Evolutionary conservation across 1,140 invertebrate species (phyloP).

Genomic region (Drosophila ananassae): DNA sequence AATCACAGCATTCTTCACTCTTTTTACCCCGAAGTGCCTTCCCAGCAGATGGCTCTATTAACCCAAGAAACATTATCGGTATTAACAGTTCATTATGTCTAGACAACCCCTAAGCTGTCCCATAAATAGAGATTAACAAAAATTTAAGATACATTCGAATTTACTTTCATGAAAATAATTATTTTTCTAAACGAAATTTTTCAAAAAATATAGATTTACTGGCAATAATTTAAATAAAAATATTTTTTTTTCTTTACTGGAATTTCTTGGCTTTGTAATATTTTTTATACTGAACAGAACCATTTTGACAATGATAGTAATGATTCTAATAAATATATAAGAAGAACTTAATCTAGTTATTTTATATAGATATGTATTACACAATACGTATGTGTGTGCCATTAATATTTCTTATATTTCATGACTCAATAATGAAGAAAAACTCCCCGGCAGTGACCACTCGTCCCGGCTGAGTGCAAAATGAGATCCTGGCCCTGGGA

Average conservation of each 20-base stretch:
- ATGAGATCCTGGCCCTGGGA: constrained; percentile 21
- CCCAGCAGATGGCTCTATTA: constrained; percentile 40
- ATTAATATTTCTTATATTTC: neutral
- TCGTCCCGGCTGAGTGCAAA: constrained; percentile 22
- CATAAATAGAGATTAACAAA: neutral
- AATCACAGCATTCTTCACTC: constrained; percentile 29
- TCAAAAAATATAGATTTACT: neutral
- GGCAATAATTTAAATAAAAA: neutral
- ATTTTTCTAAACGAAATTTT: neutral
- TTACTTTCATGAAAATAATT: neutral
- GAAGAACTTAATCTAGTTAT: no score
- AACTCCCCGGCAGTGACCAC: neutral
- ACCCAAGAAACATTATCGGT: neutral
- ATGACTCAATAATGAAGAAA: constrained; percentile 11
- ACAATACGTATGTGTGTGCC: no score
- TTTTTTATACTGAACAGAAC: no score
- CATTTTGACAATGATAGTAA: no score
- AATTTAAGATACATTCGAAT: neutral
- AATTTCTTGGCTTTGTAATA: no score
- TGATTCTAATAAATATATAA: no score
- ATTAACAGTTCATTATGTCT: constrained; percentile 14
- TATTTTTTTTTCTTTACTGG: no score
- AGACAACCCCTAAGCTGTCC: neutral
- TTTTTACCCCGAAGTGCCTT: constrained; percentile 6
- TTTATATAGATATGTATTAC: no score